Base-by-base conservation (phyloP, 2,888 invertebrate genomes). In the Ramazzottius varieornatus region DNA sequence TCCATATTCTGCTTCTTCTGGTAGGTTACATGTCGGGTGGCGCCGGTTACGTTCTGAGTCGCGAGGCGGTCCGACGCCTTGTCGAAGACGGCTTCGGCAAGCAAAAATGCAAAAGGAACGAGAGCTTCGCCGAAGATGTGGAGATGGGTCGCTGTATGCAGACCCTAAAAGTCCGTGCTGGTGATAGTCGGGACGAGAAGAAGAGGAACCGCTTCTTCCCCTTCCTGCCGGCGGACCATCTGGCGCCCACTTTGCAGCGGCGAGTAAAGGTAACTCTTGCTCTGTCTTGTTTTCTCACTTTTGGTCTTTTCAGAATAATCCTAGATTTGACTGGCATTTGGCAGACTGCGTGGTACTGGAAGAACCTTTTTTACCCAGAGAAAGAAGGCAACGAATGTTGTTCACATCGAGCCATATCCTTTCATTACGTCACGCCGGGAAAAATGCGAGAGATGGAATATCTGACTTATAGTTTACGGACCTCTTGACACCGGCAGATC, bases 11-110 rank as follows among this genome's bases (percentile, higher is more conserved):
- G n/a, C n/a, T n/a, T n/a, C n/a, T n/a, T n/a, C n/a, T n/a, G n/a
- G 29, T 29, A 63, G 72, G 70, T 1, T 78, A 78, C 70, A 77
- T 77, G 75, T 75, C 75, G 68, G 78, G 78, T 40, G 77, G 77
- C 1, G 78, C 77, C 1, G 78, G 78, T 2, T 78, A 78, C 68
- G 76, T 79, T 8, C 72, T 78, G 16, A 76, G 75, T 66, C 72
- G 74, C 64, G 65, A 64, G 29, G 65, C 65, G 8, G 64, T 65
- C 16, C 33, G 46, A 20, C 63, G 33, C 13, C 20, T 65, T 65
- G 64, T 65, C 20, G 33, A 65, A 32, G 34, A 33, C 32, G 66
- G 32, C 13, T 24, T 66, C 1, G 33, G 32, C 1, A 20, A 66
- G 32, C 16, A 32, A 16, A 4, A 8, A 24, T 32, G 33, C n/a